Evolutionary conservation across 2,888 invertebrate species (phyloP).

Genomic region (Drosophila kuntzei): DNA sequence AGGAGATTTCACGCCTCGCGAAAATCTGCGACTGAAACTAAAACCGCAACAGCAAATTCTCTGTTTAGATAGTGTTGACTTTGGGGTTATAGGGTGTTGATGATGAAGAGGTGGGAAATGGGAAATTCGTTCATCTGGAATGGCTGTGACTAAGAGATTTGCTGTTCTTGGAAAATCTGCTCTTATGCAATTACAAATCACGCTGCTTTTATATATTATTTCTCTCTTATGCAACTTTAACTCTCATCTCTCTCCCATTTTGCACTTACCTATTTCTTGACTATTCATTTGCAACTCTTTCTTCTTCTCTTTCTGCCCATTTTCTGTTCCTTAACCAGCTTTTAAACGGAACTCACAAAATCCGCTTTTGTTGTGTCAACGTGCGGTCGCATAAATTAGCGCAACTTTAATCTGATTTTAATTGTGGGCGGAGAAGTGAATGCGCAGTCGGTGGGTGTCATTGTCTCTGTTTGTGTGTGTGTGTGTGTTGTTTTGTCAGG

Average conservation of each 20-base stretch:
- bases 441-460: not conserved
- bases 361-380: slow-evolving; percentile 75
- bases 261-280: not conserved
- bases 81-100: not conserved
- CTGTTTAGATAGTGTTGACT: slow-evolving; percentile 19
- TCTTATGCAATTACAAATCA: slow-evolving; percentile 11
- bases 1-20: slow-evolving; percentile 22
- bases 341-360: slow-evolving; percentile 44
- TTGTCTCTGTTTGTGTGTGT: not conserved
- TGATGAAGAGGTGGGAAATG: not conserved
- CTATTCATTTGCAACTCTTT: slow-evolving; percentile 2
- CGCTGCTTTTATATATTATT: slow-evolving; percentile 7
- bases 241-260: not conserved
- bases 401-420: slow-evolving; percentile 82
- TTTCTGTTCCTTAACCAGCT: slow-evolving; percentile 27
- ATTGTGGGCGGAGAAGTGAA: slow-evolving; percentile 54
- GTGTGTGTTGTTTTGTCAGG: slow-evolving; percentile 50
- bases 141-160: slow-evolving; percentile 4
- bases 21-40: slow-evolving; percentile 33
- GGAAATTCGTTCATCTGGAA: slow-evolving; percentile 2
- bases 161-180: slow-evolving; percentile 7
- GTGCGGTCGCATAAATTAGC: slow-evolving; percentile 84
- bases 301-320: slow-evolving; percentile 3
- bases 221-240: not conserved
- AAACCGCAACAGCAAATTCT: slow-evolving; percentile 40